phyloP scores from a whole-genome alignment of 2,113 vertebrate species.

The Tychaedon coryphoeus region DNA sequence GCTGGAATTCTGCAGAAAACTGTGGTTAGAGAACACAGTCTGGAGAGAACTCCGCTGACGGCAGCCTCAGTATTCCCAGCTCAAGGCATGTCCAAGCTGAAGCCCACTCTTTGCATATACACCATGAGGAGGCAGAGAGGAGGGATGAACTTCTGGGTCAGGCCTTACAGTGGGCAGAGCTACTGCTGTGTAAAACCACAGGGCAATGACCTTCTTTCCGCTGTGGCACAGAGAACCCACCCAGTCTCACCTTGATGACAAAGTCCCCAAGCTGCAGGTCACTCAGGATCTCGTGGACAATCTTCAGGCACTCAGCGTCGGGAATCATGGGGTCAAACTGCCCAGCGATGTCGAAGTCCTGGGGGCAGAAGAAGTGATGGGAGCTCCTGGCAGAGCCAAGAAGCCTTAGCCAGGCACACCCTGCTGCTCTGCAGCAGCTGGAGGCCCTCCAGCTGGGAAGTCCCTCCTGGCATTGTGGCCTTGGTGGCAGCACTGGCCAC shows the following conservation, averaged over 20 bases:
- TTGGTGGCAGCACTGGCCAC: rapidly evolving
- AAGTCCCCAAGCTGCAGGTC: conserved; percentile 91
- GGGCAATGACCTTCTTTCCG: neutral
- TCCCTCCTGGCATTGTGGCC: rapidly evolving
- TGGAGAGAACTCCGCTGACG: neutral
- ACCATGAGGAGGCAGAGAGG: rapidly evolving
- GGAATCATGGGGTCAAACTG: conserved; percentile 96
- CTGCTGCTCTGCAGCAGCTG: neutral
- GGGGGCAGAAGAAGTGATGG: neutral
- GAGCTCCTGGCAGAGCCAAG: neutral
- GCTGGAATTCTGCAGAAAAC: neutral
- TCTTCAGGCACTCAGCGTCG: conserved; percentile 94
- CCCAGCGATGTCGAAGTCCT: conserved; percentile 96
- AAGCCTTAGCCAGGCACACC: neutral
- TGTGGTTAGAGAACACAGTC: neutral
- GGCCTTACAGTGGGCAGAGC: neutral
- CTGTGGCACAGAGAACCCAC: rapidly evolving
- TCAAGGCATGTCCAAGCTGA: neutral
- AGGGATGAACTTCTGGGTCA: neutral
- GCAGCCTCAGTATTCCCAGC: neutral
- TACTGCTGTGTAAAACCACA: neutral
- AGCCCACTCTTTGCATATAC: neutral
- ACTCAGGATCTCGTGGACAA: conserved; percentile 90
- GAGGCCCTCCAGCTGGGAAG: rapidly evolving
- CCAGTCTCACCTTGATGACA: conserved; percentile 82